These are phyloP conservation scores for Apis dorsata DNA, from an alignment of 1,140 invertebrate species.

Conservation along the genomic window DNA sequence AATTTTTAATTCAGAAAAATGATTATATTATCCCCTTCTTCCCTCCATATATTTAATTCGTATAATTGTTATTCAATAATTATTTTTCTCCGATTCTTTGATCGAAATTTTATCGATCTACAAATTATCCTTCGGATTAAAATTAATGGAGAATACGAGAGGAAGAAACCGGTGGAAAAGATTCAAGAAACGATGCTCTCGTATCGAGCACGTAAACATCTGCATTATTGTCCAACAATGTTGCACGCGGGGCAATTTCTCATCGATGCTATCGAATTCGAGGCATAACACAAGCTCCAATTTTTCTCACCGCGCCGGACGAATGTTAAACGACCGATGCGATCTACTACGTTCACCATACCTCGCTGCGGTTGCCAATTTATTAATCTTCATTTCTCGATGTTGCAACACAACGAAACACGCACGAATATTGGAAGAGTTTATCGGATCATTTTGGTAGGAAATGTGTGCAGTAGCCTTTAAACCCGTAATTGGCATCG, in stretches of 20 bases:
- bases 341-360: conserved; percentile 12
- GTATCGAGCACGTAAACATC: not conserved
- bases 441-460: conserved; percentile 62
- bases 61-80: no score
- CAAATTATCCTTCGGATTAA: no score
- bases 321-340: conserved; percentile 8
- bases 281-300: no score
- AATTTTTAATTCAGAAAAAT: no score
- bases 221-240: no score
- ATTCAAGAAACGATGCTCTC: not conserved
- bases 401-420: not conserved
- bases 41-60: no score
- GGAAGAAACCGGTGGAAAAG: no score
- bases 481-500: conserved; percentile 51
- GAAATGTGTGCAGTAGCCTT: conserved; percentile 49
- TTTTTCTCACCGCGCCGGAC: not conserved
- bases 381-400: conserved; percentile 56
- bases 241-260: not conserved
- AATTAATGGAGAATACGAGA: no score
- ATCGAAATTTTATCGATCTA: no score
- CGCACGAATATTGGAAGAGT: conserved; percentile 14
- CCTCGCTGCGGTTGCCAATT: conserved; percentile 23
- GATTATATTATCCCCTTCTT: no score
- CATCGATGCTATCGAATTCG: not conserved
- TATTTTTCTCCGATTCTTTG: no score